Evolutionary conservation across 1,140 invertebrate species (phyloP).

Genomic region (Drosophila carrolli): DNA sequence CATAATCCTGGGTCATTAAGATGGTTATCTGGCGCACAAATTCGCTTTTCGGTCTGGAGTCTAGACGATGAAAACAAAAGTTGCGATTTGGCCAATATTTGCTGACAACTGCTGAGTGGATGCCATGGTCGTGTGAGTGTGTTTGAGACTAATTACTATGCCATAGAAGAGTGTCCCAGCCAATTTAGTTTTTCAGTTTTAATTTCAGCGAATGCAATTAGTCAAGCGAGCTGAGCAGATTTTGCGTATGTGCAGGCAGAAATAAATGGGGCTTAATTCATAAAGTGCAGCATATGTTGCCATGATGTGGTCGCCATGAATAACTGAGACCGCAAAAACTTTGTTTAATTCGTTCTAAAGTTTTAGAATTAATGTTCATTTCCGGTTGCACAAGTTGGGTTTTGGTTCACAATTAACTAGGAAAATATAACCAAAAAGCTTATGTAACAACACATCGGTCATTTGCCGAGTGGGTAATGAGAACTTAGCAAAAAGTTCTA

Average conservation of each 20-base stretch:
- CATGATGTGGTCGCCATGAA: slow-evolving; percentile 29
- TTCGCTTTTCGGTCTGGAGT: slow-evolving; percentile 47
- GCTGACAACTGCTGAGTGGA: slow-evolving; percentile 6
- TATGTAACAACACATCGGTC: slow-evolving; percentile 3
- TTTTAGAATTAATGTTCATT: slow-evolving; percentile 28
- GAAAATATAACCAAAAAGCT: slow-evolving; percentile 2
- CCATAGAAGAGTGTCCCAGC: slow-evolving; percentile 24
- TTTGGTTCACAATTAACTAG: slow-evolving; percentile 7
- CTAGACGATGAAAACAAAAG: slow-evolving; percentile 52
- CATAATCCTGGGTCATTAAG: slow-evolving; percentile 75
- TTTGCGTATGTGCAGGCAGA: slow-evolving; percentile 23
- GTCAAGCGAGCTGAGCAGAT: slow-evolving; percentile 22
- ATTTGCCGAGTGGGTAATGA: neutral
- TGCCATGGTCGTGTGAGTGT: neutral
- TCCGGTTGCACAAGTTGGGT: slow-evolving; percentile 14
- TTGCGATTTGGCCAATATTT: slow-evolving; percentile 38
- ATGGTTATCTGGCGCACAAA: slow-evolving; percentile 64
- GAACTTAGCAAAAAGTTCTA: too few relatives aligned
- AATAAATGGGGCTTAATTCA: slow-evolving; percentile 65
- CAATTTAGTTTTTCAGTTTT: slow-evolving; percentile 63
- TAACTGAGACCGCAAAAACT: slow-evolving; percentile 36
- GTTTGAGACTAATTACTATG: slow-evolving; percentile 58
- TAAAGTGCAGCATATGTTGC: slow-evolving; percentile 58
- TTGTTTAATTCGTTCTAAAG: slow-evolving; percentile 28
- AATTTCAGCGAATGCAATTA: slow-evolving; percentile 55